Evolutionary conservation across 92 coral and sea anemone species (phyloP).

Genomic region (Heliopora coerulea): DNA sequence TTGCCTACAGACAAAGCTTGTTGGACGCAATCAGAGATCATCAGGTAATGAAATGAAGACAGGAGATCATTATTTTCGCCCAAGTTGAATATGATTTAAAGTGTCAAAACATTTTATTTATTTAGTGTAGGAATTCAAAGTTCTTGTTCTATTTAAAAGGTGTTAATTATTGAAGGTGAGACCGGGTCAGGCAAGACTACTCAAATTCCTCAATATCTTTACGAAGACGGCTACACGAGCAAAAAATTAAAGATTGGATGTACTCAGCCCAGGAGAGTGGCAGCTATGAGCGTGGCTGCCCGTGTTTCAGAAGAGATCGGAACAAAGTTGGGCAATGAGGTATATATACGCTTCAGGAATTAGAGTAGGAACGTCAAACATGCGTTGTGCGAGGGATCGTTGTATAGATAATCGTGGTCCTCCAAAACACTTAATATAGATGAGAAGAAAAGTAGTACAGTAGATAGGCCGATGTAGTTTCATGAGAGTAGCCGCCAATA

Average conservation of each 20-base stretch:
- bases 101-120: no score
- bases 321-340: constrained; percentile 98
- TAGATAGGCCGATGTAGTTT: no score
- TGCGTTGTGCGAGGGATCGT: no score
- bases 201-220: constrained; percentile 92
- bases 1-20: constrained; percentile 76
- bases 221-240: constrained; percentile 96
- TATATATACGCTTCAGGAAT: not conserved
- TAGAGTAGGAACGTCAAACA: not conserved
- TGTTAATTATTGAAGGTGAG: constrained; percentile 91
- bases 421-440: no score
- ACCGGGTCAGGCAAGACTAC: constrained; percentile 99
- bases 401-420: no score
- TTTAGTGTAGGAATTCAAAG: no score
- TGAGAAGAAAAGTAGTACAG: no score
- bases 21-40: constrained; percentile 86
- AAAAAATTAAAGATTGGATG: constrained; percentile 91
- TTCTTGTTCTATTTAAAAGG: constrained; percentile 44
- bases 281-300: constrained; percentile 99
- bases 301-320: constrained; percentile 99
- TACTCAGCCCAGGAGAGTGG: constrained; percentile 98
- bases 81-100: no score
- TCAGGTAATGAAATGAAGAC: constrained; percentile 60
- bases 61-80: no score
- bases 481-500: no score